Evolutionary conservation across 1,140 invertebrate genomes (phyloP), one percentile per base, ranked within the genome.

Genomic region (Eupristina koningsbergeri): DNA sequence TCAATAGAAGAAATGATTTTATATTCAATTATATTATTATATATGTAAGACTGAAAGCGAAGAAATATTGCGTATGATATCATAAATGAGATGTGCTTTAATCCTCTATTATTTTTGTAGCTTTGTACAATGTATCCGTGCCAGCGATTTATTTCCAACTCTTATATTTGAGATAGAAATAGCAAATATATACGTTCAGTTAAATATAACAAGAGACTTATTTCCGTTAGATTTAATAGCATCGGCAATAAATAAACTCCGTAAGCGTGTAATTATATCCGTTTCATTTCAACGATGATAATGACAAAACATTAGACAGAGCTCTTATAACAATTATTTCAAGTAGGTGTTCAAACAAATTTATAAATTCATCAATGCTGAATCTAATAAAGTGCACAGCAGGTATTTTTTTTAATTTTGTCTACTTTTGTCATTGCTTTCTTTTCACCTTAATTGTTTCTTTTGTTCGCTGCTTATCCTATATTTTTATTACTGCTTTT

Each of bases 311-410:
- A 34, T 53, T 15, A 61, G 15, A 34, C 15, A 17, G 75, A 86
- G n/a, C 75, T 80, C 81, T 50, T 26, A 47, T 41, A 79, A 76
- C 84, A 74, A 85, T 87, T 84, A 84, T 84, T 64, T 76, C 80
- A 29, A 85, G 71, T 53, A 77, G n/a, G n/a, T n/a, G n/a, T n/a
- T n/a, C n/a, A n/a, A n/a, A 47, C 64, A 53, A 15, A 45, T 50
- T 87, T 64, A 80, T 73, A 86, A 87, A 86, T 87, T 86, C 85
- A 86, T 75, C 74, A 17, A 41, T 63, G 74, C 71, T 29, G 36
- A n/a, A 80, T n/a, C n/a, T 58, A 22, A 5, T 11, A 58, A 36
- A 39, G 53, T 74, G 15, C 45, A 71, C 15, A 22, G 73, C 50
- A 17, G 19, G 26, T 74, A n/a, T 74, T 8, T 73, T 41, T 45